These are phyloP conservation scores for Muscicapa striata DNA, from an alignment of 2,797 vertebrate genomes.

Conservation along the genomic window DNA sequence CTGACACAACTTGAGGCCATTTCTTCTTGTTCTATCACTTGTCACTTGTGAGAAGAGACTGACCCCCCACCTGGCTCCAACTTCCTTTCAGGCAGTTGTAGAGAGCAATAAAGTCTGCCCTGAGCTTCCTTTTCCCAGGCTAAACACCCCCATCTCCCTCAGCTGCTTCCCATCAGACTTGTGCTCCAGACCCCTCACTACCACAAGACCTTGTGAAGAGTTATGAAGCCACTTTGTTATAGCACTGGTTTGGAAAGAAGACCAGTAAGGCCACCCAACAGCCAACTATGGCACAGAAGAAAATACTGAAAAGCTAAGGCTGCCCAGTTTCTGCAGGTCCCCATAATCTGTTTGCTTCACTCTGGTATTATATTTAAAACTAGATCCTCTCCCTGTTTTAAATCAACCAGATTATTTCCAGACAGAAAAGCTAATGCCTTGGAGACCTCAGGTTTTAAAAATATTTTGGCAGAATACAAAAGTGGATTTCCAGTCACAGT, in stretches of 20 bases:
- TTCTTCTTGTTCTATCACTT: background rate
- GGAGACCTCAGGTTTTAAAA: background rate
- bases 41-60: background rate
- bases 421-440: background rate
- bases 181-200: background rate
- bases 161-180: background rate
- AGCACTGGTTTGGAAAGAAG: background rate
- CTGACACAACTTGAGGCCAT: background rate
- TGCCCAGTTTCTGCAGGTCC: background rate
- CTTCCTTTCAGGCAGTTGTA: background rate
- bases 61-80: rapidly evolving
- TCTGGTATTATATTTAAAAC: background rate
- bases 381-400: background rate
- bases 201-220: background rate
- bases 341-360: background rate
- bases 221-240: background rate
- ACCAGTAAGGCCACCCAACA: background rate
- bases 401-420: background rate
- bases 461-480: background rate
- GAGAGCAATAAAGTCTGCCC: background rate
- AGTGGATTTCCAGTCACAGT: background rate
- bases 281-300: background rate
- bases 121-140: background rate
- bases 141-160: background rate
- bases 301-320: background rate